These are phyloP conservation scores for Pristionchus pacificus DNA, from an alignment of 1,140 invertebrate species.

Conservation along the genomic window DNA sequence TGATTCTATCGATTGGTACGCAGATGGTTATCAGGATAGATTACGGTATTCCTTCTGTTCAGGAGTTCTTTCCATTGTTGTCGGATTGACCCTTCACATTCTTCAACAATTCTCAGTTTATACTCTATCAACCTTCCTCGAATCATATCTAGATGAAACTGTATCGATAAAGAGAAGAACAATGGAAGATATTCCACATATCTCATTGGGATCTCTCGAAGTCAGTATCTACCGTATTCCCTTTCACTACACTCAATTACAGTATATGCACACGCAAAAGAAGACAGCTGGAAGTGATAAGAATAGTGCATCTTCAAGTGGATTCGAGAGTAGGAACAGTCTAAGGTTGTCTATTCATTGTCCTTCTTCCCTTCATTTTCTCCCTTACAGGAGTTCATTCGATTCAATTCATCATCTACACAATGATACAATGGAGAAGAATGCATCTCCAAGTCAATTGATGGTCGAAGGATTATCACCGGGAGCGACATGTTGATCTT, in stretches of 20 bases:
- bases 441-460: too few species aligned
- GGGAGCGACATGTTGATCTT: too few species aligned
- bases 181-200: too few species aligned
- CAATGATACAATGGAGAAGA: too few species aligned
- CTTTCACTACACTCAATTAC: too few species aligned
- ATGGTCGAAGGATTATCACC: too few species aligned
- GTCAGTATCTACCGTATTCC: too few species aligned
- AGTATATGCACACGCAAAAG: background rate
- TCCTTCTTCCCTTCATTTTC: too few species aligned
- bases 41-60: slow-evolving; percentile 30
- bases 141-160: slow-evolving; percentile 41
- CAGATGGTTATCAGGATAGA: slow-evolving; percentile 1
- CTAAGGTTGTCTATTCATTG: too few species aligned
- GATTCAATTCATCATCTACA: background rate
- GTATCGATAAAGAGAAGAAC: slow-evolving; percentile 19
- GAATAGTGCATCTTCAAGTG: background rate
- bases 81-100: slow-evolving; percentile 32
- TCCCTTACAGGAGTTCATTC: background rate
- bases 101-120: slow-evolving; percentile 52
- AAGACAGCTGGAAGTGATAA: background rate
- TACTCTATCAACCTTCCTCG: slow-evolving; percentile 48
- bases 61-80: slow-evolving; percentile 46
- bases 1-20: slow-evolving; percentile 47
- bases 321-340: background rate
- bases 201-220: too few species aligned